Evolutionary conservation across 2,113 vertebrate species (phyloP), one percentile per base, ranked within the genome.

Genomic region (Spea multiplicata): DNA sequence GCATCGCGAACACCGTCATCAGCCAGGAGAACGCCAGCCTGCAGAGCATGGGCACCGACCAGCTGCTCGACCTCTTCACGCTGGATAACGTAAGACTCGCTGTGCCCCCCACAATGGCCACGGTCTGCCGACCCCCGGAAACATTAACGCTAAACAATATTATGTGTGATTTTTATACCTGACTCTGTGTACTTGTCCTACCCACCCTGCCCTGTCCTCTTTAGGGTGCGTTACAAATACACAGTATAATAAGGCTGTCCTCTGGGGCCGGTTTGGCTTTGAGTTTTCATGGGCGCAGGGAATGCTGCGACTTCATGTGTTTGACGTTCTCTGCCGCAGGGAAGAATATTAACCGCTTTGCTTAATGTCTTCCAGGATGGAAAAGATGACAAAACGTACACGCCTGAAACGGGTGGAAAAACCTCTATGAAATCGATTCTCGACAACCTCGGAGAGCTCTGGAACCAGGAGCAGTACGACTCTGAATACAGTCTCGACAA

Each of bases 381-480:
- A 5, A 95, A 96, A 88, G 76, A 82, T 45, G 94, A 95, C 82
- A 95, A 92, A 85, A 90, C 91, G 5, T 95, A 97, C 52, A 87
- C 90, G 52, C 81, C 91, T 0, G 92, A 94, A 44, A 84, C 93
- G 82, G 93, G 95, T 72, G 95, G 91, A 49, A 98, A 95, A 89
- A 81, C 92, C 73, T 95, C 94, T 80, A 95, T 98, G 90, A 98
- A 95, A 87, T 95, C 96, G 0, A 91, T 99, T 82, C 91, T 99
- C 84, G 97, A 99, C 83, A 94, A 93, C 67, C 94, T 99, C 81
- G 97, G 97, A 67, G 97, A 99, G 84, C 88, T 99, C 17, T 99
- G 97, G 97, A 96, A 98, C 93, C 96, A 98, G 89, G 96, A 99
- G 85, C 97, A 99, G 83, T 99, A 99, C 49, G 97, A 99, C 78